A percentile compares a stretch with the other conserved stretches of the same genome.
These are phyloP conservation scores for Xanthorhoe spadicearia DNA, from an alignment of 2,888 invertebrate species.

Conservation along the genomic window DNA sequence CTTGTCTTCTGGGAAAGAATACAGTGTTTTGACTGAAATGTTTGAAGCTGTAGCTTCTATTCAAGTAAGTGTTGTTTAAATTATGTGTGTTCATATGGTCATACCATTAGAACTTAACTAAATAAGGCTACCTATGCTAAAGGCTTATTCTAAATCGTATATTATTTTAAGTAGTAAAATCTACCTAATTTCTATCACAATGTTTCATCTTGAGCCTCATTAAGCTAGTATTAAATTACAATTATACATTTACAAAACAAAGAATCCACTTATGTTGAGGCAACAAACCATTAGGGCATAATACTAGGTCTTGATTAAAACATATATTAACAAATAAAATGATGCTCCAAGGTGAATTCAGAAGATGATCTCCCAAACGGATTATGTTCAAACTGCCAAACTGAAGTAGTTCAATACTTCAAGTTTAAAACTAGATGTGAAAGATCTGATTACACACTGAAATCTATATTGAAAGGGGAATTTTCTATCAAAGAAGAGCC, in stretches of 20 bases:
- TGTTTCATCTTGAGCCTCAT: too few relatives aligned
- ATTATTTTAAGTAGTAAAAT: too few relatives aligned
- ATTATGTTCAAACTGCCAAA: slow-evolving; percentile 62
- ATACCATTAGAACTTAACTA: too few relatives aligned
- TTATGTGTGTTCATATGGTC: too few relatives aligned
- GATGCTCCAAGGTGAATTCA: slow-evolving; percentile 48
- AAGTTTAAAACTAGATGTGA: slow-evolving; percentile 76
- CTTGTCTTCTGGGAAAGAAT: slow-evolving; percentile 58
- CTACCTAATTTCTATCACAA: too few relatives aligned
- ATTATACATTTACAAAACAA: too few relatives aligned
- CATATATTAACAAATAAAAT: background rate
- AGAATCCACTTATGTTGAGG: too few relatives aligned
- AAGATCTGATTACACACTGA: slow-evolving; percentile 65
- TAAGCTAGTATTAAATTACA: too few relatives aligned
- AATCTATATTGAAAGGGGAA: slow-evolving; percentile 57
- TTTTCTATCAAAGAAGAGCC: slow-evolving; percentile 49
- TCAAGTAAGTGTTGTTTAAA: slow-evolving; percentile 55
- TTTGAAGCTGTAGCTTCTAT: slow-evolving; percentile 64
- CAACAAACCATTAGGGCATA: too few relatives aligned
- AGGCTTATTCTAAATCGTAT: too few relatives aligned
- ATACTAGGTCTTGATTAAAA: too few relatives aligned
- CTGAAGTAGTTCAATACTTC: slow-evolving; percentile 63
- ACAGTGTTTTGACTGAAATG: slow-evolving; percentile 62
- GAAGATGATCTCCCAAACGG: slow-evolving; percentile 59
- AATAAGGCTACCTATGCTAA: too few relatives aligned